Base-by-base conservation (phyloP, 1,140 invertebrate species). In the Agrilus planipennis region DNA sequence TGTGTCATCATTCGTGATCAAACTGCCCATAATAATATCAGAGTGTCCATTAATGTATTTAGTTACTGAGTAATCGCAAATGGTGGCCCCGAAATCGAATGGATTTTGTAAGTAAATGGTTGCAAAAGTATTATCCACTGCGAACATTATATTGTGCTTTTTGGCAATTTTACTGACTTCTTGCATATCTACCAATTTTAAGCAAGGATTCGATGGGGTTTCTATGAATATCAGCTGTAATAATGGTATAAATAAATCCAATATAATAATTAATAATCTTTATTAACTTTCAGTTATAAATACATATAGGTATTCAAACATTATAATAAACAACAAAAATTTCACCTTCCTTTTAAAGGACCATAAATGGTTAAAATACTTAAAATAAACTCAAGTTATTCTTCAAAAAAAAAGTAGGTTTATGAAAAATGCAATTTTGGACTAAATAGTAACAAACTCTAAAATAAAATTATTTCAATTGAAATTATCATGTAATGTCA, bases 11-110 rank as follows among this genome's bases (percentile, higher is more conserved):
- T 79, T 90, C 3, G 80, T 75, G 18, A 84, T 72, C 4, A 83
- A 72, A 6, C 85, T 81, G 3, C 95, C 95, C 95, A 99, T 98
- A 1, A 99, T 81, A 30, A 96, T 84, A 70, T 99, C 95, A 1
- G 88, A 84, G 63, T 99, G 94, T 0, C 94, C 95, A 65, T 98
- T 98, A 78, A 98, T 92, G 56, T 97, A 99, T 64, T 99, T 99
- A 0, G 93, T 96, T 18, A 95, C 52, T 0, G 94, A 99, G 67
- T 98, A 94, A 47, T 90, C 65, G 1, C 84, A 80, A 32, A 97
- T 72, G 65, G 99, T 93, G 2, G 88, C 93, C 7, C 95, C 95
- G 17, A 95, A 68, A 14, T 79, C 74, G 18, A 99, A 63, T 2
- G 95, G 95, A 45, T 79, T 72, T 80, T 96, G 92, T 44, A 93